Evolutionary conservation across 2,797 vertebrate genomes (phyloP), one percentile per base, ranked within the genome.

Genomic region (Dipus sagitta): DNA sequence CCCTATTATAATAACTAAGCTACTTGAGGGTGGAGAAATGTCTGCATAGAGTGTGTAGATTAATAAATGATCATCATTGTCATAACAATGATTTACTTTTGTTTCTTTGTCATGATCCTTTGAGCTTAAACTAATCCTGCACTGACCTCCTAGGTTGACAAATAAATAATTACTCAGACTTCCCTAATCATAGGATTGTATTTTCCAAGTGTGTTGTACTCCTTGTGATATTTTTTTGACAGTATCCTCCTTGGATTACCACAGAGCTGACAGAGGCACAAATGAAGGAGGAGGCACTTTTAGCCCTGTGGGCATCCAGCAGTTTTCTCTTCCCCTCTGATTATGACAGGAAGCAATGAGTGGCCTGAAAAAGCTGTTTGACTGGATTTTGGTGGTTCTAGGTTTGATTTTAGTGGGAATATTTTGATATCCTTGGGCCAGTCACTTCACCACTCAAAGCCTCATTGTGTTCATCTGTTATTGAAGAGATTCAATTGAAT

Each of bases 41-140:
- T 34, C 52, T 94, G 15, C n/a, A 60, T 58, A 88, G 67, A 92
- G 87, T 67, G 71, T 83, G 1, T 42, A 95, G 92, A 96, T 95
- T 96, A 96, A 91, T 91, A 95, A 87, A 64, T 74, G 26, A 93
- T 92, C 83, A 88, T 64, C 62, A 20, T 88, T 65, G 86, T 95
- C n/a, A 83, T 74, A 88, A 86, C 82, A 95, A 87, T 95, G 95
- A 96, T 95, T 95, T 87, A 91, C 24, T 87, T 74, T 86, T 95
- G 83, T 86, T 86, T 94, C 92, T 95, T 94, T 52, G 88, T 70
- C 65, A 28, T 96, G 78, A 95, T 93, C 84, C 77, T 84, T 90
- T 95, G 79, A 95, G 91, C 75, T 95, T 80, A 75, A 67, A 68
- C 47, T 93, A 96, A 91, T 94, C 92, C 84, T 94, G 83, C 86